A percentile compares a stretch with the other conserved stretches of the same genome.
phyloP scores from a whole-genome alignment of 2,888 invertebrate species.

The Drosophila mulleri region DNA sequence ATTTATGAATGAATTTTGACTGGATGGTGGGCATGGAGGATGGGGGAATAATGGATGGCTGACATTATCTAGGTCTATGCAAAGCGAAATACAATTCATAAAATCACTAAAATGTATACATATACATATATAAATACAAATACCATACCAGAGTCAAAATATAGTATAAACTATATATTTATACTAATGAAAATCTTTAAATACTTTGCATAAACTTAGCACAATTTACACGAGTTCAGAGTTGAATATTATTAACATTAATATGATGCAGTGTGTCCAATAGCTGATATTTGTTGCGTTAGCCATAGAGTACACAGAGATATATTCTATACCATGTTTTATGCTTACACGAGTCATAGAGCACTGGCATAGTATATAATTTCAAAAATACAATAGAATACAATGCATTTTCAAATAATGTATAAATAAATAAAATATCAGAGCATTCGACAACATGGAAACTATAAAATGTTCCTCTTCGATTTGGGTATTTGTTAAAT shows the following conservation, averaged over 20 bases:
- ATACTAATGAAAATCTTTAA: background rate
- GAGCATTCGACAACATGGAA: background rate
- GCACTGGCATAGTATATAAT: background rate
- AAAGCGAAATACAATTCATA: slow-evolving; percentile 24
- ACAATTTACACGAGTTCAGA: slow-evolving; percentile 29
- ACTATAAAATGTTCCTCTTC: background rate
- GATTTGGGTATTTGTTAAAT: background rate
- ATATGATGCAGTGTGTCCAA: background rate
- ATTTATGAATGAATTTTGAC: slow-evolving; percentile 31
- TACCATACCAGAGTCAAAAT: background rate
- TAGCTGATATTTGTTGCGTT: slow-evolving; percentile 1
- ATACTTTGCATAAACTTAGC: slow-evolving; percentile 29
- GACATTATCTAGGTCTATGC: slow-evolving; percentile 27
- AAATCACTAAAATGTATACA: slow-evolving; percentile 14
- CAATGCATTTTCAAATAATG: background rate
- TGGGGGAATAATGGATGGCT: background rate
- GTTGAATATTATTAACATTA: background rate
- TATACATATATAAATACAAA: slow-evolving; percentile 6
- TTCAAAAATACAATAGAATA: background rate
- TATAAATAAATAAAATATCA: background rate
- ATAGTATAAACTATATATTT: background rate
- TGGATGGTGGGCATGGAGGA: background rate
- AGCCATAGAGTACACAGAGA: background rate
- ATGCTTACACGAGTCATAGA: slow-evolving; percentile 2
- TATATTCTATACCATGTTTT: background rate